Evolutionary conservation across 2,113 vertebrate species (phyloP).

Genomic region (Phoxinus phoxinus): DNA sequence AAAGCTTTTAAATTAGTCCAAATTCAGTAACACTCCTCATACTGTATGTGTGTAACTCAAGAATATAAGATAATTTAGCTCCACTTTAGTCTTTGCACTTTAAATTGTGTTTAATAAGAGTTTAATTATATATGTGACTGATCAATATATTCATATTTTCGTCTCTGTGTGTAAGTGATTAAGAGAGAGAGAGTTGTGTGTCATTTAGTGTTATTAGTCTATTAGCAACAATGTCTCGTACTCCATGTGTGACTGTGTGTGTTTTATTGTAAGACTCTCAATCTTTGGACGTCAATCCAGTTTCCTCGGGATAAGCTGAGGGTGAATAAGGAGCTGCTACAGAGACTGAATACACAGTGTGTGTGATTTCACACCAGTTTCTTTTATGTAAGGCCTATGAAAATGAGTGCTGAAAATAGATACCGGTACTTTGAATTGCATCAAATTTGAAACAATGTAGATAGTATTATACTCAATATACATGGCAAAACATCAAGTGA

Average conservation of each 20-base stretch:
- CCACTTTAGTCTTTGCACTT: neutral
- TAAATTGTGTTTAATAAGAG: neutral
- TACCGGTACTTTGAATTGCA: neutral
- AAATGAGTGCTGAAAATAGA: neutral
- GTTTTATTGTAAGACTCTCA: too few relatives aligned
- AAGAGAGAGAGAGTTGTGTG: neutral
- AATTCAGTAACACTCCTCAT: neutral
- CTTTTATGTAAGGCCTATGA: neutral
- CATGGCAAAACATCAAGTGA: neutral
- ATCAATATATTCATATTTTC: neutral
- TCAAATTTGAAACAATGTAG: neutral
- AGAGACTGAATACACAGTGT: too few relatives aligned
- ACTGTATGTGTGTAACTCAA: neutral
- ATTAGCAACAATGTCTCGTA: too few relatives aligned
- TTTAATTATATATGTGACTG: neutral
- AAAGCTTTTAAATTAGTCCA: neutral
- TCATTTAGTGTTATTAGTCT: too few relatives aligned
- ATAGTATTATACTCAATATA: neutral
- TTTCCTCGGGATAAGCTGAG: too few relatives aligned
- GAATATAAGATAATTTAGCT: neutral
- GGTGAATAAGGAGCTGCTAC: too few relatives aligned
- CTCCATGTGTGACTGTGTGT: too few relatives aligned
- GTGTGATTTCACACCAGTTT: too few relatives aligned
- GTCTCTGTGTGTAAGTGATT: neutral
- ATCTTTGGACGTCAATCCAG: too few relatives aligned